A percentile compares a stretch with the other conserved stretches of the same genome.
Evolutionary conservation across 35 echinoderm and acorn worm genomes (phyloP).

Genomic region (Holothuria glaberrima): DNA sequence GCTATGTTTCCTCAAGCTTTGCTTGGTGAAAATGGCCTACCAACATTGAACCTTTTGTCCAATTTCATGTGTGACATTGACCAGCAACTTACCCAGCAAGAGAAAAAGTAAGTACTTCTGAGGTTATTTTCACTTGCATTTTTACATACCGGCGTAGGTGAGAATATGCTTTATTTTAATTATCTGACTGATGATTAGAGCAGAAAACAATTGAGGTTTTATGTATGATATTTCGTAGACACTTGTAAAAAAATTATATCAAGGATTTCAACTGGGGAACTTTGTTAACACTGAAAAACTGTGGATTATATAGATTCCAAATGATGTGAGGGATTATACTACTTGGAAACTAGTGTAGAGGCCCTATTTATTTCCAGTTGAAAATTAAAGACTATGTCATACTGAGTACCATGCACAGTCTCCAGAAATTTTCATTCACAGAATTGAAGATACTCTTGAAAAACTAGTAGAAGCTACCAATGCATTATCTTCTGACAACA

Average conservation of each 20-base stretch:
- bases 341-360: too few species aligned
- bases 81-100: slow-evolving; percentile 78
- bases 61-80: slow-evolving; percentile 82
- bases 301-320: too few species aligned
- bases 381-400: too few species aligned
- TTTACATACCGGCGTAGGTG: too few species aligned
- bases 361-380: background rate
- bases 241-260: background rate
- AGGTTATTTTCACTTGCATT: background rate
- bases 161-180: too few species aligned
- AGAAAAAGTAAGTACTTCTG: slow-evolving; percentile 66
- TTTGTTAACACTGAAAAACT: too few species aligned
- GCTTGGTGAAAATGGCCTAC: slow-evolving; percentile 63
- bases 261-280: too few species aligned
- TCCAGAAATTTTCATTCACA: background rate
- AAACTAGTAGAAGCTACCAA: slow-evolving; percentile 89
- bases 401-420: too few species aligned
- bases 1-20: slow-evolving; percentile 29
- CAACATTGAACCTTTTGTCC: slow-evolving; percentile 72
- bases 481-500: slow-evolving; percentile 81
- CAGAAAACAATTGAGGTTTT: background rate
- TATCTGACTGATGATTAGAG: background rate
- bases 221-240: background rate
- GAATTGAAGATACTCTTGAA: slow-evolving; percentile 84
- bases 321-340: too few species aligned